Evolutionary conservation across 2,888 invertebrate genomes (phyloP).

Genomic region (Drosophila rubida): DNA sequence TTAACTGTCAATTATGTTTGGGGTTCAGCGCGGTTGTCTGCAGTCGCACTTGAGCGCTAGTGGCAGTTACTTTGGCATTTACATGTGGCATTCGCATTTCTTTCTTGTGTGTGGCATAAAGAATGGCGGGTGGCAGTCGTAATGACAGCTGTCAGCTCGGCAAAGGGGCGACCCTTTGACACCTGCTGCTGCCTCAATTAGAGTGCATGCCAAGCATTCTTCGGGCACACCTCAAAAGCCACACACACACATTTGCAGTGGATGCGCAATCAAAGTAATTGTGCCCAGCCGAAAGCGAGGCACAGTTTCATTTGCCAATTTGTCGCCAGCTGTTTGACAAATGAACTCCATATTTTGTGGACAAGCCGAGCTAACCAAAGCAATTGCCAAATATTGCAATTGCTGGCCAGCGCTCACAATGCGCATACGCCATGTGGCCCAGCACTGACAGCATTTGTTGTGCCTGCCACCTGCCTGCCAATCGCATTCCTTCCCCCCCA

Average conservation of each 20-base stretch:
- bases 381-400: slow-evolving; percentile 53
- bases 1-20: slow-evolving; percentile 72
- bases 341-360: slow-evolving; percentile 40
- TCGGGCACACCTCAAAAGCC: not conserved
- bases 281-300: slow-evolving; percentile 16
- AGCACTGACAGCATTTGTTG: no score
- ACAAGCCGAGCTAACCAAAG: not conserved
- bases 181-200: slow-evolving; percentile 30
- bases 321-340: slow-evolving; percentile 39
- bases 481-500: not conserved
- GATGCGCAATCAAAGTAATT: slow-evolving; percentile 65
- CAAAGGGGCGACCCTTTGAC: slow-evolving; percentile 17
- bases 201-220: slow-evolving; percentile 19
- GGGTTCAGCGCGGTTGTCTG: not conserved
- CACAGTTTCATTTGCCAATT: slow-evolving; percentile 48
- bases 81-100: slow-evolving; percentile 39
- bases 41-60: not conserved
- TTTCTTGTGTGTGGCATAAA: slow-evolving; percentile 33
- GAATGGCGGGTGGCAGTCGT: slow-evolving; percentile 33
- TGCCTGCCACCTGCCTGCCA: not conserved
- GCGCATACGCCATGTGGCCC: slow-evolving; percentile 53
- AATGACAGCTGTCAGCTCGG: slow-evolving; percentile 46
- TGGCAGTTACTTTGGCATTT: not conserved
- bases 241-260: slow-evolving; percentile 23
- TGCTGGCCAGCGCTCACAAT: slow-evolving; percentile 23